phyloP scores from a whole-genome alignment of 2,888 invertebrate species.

The Aphidius colemani region DNA sequence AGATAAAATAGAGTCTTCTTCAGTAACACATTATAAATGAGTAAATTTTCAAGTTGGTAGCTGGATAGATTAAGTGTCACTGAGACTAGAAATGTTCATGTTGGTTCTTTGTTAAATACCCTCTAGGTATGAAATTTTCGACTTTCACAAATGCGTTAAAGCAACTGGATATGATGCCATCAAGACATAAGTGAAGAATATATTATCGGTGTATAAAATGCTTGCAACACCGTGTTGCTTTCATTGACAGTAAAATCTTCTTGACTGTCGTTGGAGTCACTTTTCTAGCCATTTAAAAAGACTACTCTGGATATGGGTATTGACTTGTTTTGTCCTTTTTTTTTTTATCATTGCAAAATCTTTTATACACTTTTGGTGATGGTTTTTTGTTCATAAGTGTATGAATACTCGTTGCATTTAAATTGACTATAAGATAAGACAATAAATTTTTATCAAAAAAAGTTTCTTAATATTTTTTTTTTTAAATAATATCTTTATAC shows the following conservation, averaged over 20 bases:
- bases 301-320: neutral
- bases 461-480: neutral
- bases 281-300: constrained; percentile 8
- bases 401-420: no score
- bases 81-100: no score
- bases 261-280: neutral
- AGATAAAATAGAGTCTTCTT: no score
- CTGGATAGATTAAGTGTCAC: no score
- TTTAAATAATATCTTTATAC: neutral
- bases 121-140: constrained; percentile 34
- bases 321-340: constrained; percentile 17
- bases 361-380: no score
- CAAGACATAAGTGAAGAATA: constrained; percentile 31
- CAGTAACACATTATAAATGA: no score
- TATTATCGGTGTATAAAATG: constrained; percentile 19
- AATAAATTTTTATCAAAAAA: no score
- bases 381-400: no score
- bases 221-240: constrained; percentile 14
- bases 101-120: neutral
- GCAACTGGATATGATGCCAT: constrained; percentile 51
- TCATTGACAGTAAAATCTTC: constrained; percentile 25
- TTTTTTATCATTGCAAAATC: no score
- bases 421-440: no score
- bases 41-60: no score
- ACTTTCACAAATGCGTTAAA: constrained; percentile 42